Percentiles rank a stretch among this genome's conserved stretches.
phyloP scores from a whole-genome alignment of 2,888 invertebrate genomes.

The Tubulanus polymorphus region DNA sequence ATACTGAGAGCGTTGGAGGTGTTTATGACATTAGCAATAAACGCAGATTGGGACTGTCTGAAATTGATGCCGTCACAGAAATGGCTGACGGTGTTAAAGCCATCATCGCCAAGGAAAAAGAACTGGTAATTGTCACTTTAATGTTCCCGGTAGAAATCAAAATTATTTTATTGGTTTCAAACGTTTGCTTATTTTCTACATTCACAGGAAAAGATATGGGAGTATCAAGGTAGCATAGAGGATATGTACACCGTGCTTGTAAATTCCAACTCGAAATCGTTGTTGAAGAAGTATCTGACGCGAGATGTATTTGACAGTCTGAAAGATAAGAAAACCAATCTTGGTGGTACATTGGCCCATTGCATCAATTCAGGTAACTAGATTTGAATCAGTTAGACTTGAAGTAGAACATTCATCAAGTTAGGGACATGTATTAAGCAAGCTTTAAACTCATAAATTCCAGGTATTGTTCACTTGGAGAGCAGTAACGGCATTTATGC shows the following conservation, averaged over 20 bases:
- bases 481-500: conserved; percentile 63
- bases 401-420: too few relatives aligned
- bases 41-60: conserved; percentile 41
- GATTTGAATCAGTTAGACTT: too few relatives aligned
- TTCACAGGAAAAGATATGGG: too few relatives aligned
- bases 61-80: conserved; percentile 36
- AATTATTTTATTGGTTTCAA: too few relatives aligned
- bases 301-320: conserved; percentile 19
- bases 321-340: conserved; percentile 21
- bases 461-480: conserved; percentile 91
- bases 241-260: too few relatives aligned
- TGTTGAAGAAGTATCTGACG: conserved; percentile 20
- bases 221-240: too few relatives aligned
- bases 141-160: too few relatives aligned
- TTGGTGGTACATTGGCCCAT: conserved; percentile 19
- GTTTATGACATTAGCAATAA: conserved; percentile 46
- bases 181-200: too few relatives aligned
- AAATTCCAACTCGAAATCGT: conserved; percentile 19
- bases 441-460: too few relatives aligned
- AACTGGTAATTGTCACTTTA: too few relatives aligned
- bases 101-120: conserved; percentile 21
- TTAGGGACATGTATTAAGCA: too few relatives aligned
- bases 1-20: conserved; percentile 42
- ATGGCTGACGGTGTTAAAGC: conserved; percentile 37
- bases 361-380: conserved; percentile 24